Conservation (phyloP, 2,888 invertebrate species). For the Endomychus coccineus region DNA sequence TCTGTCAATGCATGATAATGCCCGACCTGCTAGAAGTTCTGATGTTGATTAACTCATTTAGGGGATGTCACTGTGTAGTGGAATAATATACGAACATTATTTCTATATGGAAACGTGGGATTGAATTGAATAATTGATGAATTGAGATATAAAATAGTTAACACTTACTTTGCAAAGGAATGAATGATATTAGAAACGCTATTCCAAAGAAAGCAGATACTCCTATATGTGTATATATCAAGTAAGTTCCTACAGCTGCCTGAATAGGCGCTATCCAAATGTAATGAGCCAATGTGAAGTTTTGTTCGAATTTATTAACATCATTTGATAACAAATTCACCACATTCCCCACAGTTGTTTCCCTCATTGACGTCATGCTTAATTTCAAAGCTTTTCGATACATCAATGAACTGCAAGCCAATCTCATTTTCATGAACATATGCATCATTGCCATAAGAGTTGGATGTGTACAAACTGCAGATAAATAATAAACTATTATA, state of each 20-base stretch:
- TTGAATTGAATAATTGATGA: too few species aligned
- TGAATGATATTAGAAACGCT: slow-evolving; percentile 42
- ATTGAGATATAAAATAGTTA: too few species aligned
- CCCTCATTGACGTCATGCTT: slow-evolving; percentile 71
- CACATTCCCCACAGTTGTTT: slow-evolving; percentile 62
- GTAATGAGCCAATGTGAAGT: slow-evolving; percentile 69
- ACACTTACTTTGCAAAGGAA: slow-evolving; percentile 40
- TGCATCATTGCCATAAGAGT: slow-evolving; percentile 82
- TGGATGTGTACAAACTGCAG: slow-evolving; percentile 52
- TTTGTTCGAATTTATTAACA: slow-evolving; percentile 76
- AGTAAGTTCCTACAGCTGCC: slow-evolving; percentile 59
- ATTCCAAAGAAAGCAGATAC: slow-evolving; percentile 47
- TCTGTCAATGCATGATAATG: too few species aligned
- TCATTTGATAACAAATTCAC: slow-evolving; percentile 63
- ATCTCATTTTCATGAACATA: slow-evolving; percentile 75
- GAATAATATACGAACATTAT: too few species aligned
- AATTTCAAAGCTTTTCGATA: slow-evolving; percentile 64
- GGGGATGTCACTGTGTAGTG: too few species aligned
- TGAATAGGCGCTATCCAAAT: slow-evolving; percentile 73
- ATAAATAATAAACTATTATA: slow-evolving; percentile 48
- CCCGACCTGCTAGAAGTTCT: too few species aligned
- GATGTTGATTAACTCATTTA: too few species aligned
- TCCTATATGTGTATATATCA: slow-evolving; percentile 54
- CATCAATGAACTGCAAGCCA: slow-evolving; percentile 74
- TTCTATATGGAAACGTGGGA: too few species aligned